Evolutionary conservation across 2,888 invertebrate genomes (phyloP).

Genomic region (Crematogaster levior): DNA sequence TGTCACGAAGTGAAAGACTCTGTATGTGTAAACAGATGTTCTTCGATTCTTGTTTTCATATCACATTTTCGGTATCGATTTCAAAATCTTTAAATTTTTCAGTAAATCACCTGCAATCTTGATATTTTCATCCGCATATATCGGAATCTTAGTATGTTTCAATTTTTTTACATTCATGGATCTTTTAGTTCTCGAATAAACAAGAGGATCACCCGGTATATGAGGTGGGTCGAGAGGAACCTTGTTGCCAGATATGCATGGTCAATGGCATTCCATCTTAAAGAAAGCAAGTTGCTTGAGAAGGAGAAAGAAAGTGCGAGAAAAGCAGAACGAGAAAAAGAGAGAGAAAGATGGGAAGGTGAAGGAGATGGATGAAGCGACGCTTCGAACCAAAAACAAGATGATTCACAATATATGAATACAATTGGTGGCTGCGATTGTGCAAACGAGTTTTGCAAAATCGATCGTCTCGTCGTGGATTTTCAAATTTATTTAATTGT

Average conservation of each 20-base stretch:
- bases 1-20: not conserved
- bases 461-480: conserved; percentile 1
- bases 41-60: not conserved
- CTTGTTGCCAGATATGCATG: conserved; percentile 81
- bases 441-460: conserved; percentile 33
- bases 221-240: conserved; percentile 71
- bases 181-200: conserved; percentile 23
- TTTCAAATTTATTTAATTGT: conserved; percentile 6
- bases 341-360: conserved; percentile 55
- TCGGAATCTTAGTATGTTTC: not conserved
- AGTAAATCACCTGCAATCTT: not conserved
- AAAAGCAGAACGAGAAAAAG: conserved; percentile 70
- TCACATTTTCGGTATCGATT: not conserved
- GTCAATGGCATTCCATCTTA: conserved; percentile 81
- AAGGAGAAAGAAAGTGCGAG: conserved; percentile 29
- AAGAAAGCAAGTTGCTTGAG: conserved; percentile 64
- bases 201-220: conserved; percentile 72
- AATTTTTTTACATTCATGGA: not conserved
- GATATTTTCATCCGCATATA: not conserved
- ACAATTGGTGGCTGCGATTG: conserved; percentile 35
- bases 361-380: conserved; percentile 53
- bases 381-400: conserved; percentile 36
- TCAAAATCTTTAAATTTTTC: not conserved
- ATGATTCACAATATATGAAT: conserved; percentile 52
- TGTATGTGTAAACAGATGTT: not conserved